Conservation (phyloP, 2,888 invertebrate species). For the Sympetrum striolatum region DNA sequence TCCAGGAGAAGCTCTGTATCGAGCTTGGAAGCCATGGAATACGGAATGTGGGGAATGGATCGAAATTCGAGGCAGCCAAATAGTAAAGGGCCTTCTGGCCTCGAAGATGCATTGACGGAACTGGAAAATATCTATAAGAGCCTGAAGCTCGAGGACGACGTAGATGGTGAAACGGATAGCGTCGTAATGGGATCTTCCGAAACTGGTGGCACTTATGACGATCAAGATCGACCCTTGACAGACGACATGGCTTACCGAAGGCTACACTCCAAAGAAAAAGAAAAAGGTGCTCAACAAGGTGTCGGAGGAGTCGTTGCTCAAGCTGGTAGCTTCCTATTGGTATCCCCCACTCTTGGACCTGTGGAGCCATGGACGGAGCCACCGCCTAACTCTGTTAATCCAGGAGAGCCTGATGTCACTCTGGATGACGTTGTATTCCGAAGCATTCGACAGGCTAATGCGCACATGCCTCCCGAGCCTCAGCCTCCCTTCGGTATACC, state of each 20-base stretch:
- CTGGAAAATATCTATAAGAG: conserved; percentile 91
- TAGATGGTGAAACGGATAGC: conserved; percentile 67
- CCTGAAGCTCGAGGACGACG: conserved; percentile 81
- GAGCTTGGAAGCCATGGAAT: conserved; percentile 52
- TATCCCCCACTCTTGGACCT: conserved; percentile 68
- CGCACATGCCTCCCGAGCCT: conserved; percentile 74
- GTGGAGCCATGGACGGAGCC: conserved; percentile 46
- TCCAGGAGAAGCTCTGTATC: conserved; percentile 51
- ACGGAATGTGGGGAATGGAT: conserved; percentile 61
- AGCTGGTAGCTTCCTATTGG: conserved; percentile 71
- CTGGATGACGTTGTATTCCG: conserved; percentile 85
- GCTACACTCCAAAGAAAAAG: conserved; percentile 67
- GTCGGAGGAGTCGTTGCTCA: conserved; percentile 62
- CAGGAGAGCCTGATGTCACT: conserved; percentile 77
- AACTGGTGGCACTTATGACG: conserved; percentile 58
- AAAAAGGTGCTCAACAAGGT: conserved; percentile 56
- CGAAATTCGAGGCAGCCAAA: conserved; percentile 62
- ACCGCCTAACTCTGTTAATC: not conserved
- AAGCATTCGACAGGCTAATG: conserved; percentile 77
- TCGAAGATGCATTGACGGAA: conserved; percentile 88
- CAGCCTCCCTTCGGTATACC: conserved; percentile 93
- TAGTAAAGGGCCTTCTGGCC: conserved; percentile 66
- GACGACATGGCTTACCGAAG: conserved; percentile 85
- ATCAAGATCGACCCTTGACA: conserved; percentile 68
- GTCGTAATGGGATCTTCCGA: conserved; percentile 54